Base-by-base conservation (phyloP, 2,113 vertebrate genomes). In the Stercorarius parasiticus region DNA sequence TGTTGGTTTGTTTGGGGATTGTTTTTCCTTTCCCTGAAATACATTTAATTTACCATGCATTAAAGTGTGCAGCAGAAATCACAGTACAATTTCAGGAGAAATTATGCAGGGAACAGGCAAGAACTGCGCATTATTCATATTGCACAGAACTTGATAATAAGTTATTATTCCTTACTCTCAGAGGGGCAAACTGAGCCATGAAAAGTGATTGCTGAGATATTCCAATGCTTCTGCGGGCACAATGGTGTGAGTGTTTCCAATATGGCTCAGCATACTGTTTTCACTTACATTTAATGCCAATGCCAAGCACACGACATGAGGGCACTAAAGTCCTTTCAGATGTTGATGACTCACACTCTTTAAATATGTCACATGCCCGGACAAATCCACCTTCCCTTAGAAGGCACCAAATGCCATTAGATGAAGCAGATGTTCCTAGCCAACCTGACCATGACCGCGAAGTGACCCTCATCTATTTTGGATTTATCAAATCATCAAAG, bases 381-480 rank as follows among this genome's bases (percentile, higher is more conserved):
- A 86, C 90, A 96, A 95, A 97, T 97, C 92, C 79, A 93, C 64
- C 82, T 95, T 82, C 55, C 92, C 96, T 78, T 47, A 95, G 92
- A 97, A 96, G 90, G 88, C 82, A 88, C 82, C 85, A 93, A 86
- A 96, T 93, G 67, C 85, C 94, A 74, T 73, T 59, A 90, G 53
- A 86, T 62, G 88, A 90, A 95, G 55, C 82, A 97, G 95, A 93
- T 90, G 82, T 90, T 90, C 90, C 90, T 73, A 80, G 67, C 62
- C 71, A 97, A 90, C 90, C 79, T 94, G 79, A 90, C 49, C 50
- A 85, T 42, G 92, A 93, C 90, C 7, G 3, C 11, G 3, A 91
- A 82, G 62, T 93, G 84, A 95, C 84, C 82, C 78, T 85, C 74
- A 90, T 90, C 95, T 96, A 95, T 95, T 97, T 96, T 80, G 74